These are phyloP conservation scores for Oscheius myriophilus DNA, from an alignment of 2,888 invertebrate species.

Conservation along the genomic window DNA sequence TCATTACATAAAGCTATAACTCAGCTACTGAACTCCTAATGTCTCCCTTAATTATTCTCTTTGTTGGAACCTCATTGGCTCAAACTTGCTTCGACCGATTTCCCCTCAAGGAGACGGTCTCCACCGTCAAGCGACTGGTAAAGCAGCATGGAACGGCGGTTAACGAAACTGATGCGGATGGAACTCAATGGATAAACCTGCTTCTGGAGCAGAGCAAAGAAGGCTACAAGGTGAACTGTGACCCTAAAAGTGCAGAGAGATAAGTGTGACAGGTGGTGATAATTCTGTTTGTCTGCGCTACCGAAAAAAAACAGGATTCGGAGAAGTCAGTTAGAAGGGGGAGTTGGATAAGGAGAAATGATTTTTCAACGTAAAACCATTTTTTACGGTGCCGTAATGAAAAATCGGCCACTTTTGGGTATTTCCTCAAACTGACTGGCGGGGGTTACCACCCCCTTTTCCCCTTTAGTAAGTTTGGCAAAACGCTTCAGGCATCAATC, in stretches of 20 bases:
- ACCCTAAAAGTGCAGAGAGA: not conserved
- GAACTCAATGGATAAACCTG: constrained; percentile 26
- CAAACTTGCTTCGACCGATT: constrained; percentile 20
- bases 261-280: constrained; percentile 2
- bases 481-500: too few species aligned
- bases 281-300: not conserved
- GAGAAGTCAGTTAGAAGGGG: not conserved
- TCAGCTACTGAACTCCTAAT: too few species aligned
- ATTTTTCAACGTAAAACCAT: too few species aligned
- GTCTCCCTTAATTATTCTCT: not conserved
- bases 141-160: not conserved
- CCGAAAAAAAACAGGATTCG: not conserved
- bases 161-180: constrained; percentile 20
- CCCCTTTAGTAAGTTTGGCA: too few species aligned
- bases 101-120: constrained; percentile 21
- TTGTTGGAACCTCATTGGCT: not conserved
- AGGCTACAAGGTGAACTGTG: constrained; percentile 19
- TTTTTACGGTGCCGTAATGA: too few species aligned
- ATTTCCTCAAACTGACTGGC: too few species aligned
- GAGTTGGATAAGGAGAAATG: not conserved
- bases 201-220: constrained; percentile 1
- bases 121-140: constrained; percentile 22
- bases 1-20: constrained; percentile 7
- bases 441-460: too few species aligned
- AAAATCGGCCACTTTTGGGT: too few species aligned